phyloP scores from a whole-genome alignment of 2,113 vertebrate genomes.

The Campylomormyrus tamandua region DNA sequence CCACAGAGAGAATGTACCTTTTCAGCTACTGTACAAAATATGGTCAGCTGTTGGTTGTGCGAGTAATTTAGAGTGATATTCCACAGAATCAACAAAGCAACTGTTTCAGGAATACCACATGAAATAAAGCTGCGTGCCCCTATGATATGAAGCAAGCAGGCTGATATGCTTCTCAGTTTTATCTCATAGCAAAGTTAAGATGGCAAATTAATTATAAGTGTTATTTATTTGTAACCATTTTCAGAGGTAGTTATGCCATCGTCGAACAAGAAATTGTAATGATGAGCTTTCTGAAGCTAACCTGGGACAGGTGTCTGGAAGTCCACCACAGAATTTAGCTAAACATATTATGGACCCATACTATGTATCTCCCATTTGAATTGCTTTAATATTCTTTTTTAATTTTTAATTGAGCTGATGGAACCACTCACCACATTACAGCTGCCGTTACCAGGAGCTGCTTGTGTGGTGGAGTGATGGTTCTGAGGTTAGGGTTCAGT shows the following conservation, averaged over 20 bases:
- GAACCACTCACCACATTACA: too few relatives aligned
- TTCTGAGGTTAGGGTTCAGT: too few relatives aligned
- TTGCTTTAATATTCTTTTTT: not conserved
- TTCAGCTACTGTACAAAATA: not conserved
- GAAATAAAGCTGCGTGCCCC: not conserved
- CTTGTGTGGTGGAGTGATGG: too few relatives aligned
- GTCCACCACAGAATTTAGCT: not conserved
- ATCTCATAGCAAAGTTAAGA: not conserved
- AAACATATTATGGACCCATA: not conserved
- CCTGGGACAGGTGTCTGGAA: conserved; percentile 4
- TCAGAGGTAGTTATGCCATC: not conserved
- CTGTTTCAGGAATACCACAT: not conserved
- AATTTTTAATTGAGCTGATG: conserved; percentile 9
- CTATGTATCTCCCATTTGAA: not conserved
- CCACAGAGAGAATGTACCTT: not conserved
- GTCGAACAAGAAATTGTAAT: not conserved
- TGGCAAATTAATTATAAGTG: not conserved
- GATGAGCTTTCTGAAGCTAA: not conserved
- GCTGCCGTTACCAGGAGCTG: too few relatives aligned
- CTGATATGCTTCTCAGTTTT: not conserved
- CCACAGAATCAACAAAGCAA: not conserved
- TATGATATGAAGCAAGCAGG: not conserved
- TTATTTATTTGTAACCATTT: not conserved
- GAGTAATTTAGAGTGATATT: not conserved
- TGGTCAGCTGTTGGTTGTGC: not conserved